phyloP scores from a whole-genome alignment of 2,797 vertebrate species.

The Gymnothorax javanicus region DNA sequence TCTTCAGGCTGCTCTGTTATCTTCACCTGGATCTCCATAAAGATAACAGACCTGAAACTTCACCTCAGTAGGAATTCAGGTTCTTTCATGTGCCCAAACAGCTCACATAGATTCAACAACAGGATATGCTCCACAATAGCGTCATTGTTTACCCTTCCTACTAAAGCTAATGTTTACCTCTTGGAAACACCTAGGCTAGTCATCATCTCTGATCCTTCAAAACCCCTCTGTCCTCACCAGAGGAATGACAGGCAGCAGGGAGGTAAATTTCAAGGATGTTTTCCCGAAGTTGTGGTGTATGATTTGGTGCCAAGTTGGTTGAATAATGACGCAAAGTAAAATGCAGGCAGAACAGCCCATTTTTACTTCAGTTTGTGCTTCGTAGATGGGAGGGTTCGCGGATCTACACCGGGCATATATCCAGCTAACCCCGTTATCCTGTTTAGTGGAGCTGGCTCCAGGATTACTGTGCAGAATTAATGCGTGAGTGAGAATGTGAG shows the following conservation, averaged over 20 bases:
- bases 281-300: no score
- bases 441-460: no score
- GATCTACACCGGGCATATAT: no score
- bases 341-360: no score
- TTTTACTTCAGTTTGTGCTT: no score
- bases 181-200: neutral
- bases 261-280: no score
- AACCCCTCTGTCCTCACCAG: neutral
- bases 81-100: neutral
- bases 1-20: neutral
- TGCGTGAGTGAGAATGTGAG: no score
- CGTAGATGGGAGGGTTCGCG: no score
- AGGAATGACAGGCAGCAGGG: neutral
- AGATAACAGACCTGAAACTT: neutral
- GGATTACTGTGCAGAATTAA: no score
- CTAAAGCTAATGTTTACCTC: neutral
- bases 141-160: neutral
- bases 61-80: neutral
- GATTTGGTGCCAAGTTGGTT: no score
- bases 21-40: neutral
- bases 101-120: neutral
- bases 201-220: neutral
- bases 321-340: no score
- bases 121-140: neutral
- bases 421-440: no score